These are phyloP conservation scores for Diloba caeruleocephala DNA, from an alignment of 2,888 invertebrate species.

Conservation along the genomic window DNA sequence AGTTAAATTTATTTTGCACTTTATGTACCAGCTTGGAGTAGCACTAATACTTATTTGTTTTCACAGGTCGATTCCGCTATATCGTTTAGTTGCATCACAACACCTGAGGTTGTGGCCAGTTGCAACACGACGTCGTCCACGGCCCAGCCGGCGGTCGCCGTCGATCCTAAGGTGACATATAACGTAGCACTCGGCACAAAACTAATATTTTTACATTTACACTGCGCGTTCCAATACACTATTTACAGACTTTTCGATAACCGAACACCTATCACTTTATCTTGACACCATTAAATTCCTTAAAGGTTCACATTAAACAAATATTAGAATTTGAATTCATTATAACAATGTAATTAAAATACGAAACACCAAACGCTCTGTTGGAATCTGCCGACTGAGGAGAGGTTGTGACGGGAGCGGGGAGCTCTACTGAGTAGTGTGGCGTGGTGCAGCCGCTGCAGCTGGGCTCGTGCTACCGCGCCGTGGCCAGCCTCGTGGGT, in stretches of 20 bases:
- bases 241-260: conserved; percentile 61
- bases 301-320: neutral
- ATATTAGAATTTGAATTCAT: neutral
- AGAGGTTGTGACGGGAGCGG: too few relatives aligned
- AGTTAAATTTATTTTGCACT: conserved; percentile 35
- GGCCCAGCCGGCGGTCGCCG: conserved; percentile 70
- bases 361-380: neutral
- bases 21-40: conserved; percentile 22
- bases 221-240: conserved; percentile 42
- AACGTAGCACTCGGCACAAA: conserved; percentile 6
- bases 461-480: conserved; percentile 73
- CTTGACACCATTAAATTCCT: neutral
- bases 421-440: conserved; percentile 33
- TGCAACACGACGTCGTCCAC: conserved; percentile 81
- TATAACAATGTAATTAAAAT: neutral
- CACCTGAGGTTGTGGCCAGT: conserved; percentile 83
- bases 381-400: too few relatives aligned
- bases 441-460: conserved; percentile 76
- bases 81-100: conserved; percentile 87
- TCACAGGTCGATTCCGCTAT: conserved; percentile 84
- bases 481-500: conserved; percentile 72
- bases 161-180: conserved; percentile 79
- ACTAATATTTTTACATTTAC: neutral
- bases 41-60: conserved; percentile 57
- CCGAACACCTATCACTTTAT: neutral